phyloP scores from a whole-genome alignment of 2,797 vertebrate genomes.

The Dermochelys coriacea region DNA sequence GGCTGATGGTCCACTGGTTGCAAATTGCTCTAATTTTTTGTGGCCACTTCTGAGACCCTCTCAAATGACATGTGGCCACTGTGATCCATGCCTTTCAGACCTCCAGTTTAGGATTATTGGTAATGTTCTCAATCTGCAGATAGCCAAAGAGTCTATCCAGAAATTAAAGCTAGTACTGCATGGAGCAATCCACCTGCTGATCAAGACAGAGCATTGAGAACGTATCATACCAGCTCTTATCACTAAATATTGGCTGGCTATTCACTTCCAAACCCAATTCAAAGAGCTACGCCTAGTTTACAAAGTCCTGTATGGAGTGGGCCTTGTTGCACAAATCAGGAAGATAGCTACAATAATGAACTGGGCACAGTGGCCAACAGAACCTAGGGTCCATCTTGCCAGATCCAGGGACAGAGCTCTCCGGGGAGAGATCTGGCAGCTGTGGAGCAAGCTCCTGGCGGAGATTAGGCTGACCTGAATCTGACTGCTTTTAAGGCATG shows the following conservation, averaged over 20 bases:
- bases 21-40: background rate
- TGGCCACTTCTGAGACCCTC: background rate
- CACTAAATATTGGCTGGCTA: background rate
- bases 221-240: background rate
- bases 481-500: background rate
- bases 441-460: background rate
- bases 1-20: background rate
- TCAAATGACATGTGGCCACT: background rate
- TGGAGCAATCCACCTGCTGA: background rate
- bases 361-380: background rate
- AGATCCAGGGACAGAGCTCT: background rate
- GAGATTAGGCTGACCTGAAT: background rate
- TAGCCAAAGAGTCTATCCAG: background rate
- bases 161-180: background rate
- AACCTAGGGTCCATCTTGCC: background rate
- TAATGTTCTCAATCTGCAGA: background rate
- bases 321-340: background rate
- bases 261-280: background rate
- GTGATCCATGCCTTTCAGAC: background rate
- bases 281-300: background rate
- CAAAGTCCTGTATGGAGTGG: background rate
- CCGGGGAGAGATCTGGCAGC: background rate
- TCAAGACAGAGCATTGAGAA: background rate
- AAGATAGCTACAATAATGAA: background rate
- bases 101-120: background rate